Base-by-base conservation (phyloP, 1,140 invertebrate species). In the Carposina sasakii region DNA sequence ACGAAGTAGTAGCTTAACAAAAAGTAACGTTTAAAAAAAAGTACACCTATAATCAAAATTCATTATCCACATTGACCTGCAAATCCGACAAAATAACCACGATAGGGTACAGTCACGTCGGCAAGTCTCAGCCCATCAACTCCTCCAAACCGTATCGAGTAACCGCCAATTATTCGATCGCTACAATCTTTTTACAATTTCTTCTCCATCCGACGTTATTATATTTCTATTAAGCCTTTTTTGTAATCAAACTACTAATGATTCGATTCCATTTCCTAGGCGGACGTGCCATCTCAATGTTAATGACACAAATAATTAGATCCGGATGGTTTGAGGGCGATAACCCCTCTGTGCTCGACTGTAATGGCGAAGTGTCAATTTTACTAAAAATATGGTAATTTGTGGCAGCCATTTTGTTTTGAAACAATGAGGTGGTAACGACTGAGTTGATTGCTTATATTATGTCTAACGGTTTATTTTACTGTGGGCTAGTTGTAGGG, bases 181-280 rank as follows among this genome's bases (percentile, higher is more conserved):
- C 77, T 66, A 81, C 81, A 84, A 84, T 84, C 79, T 84, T 84
- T 84, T 84, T 81, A 84, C 79, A 84, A 84, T 84, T 81, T 84
- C 79, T 81, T 78, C 79, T 71, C 65, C 55, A 62, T 54, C 75
- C 50, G 48, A 50, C 73, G 77, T 84, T 84, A 84, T 84, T 84
- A 81, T 84, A 79, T 81, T 81, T 81, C 77, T 84, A 84, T 81
- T 81, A 81, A 79, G 76, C 75, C 77, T 83, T 84, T 83, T 84
- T 84, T 81, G 77, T 84, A 81, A 84, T 84, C 79, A 81, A 81
- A 81, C 76, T 78, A 76, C 77, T 83, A 81, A 83, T 81, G 79
- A 83, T 83, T 83, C 77, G 79, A 84, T 81, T 81, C 77, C 77
- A 84, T 83, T 83, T 79, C 79, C 77, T 75, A 81, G 76, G 60